phyloP scores from a whole-genome alignment of 2,797 vertebrate genomes.

The Dicrostonyx torquatus region DNA sequence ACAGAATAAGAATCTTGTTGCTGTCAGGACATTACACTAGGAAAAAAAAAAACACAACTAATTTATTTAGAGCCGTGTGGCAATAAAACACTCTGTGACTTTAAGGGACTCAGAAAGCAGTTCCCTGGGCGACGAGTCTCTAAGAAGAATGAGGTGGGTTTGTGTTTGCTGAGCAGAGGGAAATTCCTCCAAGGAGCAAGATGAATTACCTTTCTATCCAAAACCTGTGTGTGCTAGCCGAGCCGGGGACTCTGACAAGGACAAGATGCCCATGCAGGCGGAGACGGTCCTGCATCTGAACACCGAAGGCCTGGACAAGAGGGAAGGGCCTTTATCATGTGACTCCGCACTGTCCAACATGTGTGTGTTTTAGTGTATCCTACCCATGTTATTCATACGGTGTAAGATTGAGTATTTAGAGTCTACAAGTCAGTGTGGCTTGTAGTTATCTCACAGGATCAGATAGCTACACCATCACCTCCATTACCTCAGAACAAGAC shows the following conservation, averaged over 20 bases:
- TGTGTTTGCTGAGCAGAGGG: not conserved
- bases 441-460: not conserved
- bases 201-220: not conserved
- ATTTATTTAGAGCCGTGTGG: not conserved
- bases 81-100: not conserved
- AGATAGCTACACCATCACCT: not conserved
- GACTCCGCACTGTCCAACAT: not conserved
- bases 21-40: not conserved
- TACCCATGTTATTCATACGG: not conserved
- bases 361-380: not conserved
- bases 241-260: too few relatives aligned
- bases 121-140: not conserved
- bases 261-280: not conserved
- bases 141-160: not conserved
- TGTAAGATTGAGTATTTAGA: not conserved
- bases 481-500: not conserved
- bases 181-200: not conserved
- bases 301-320: not conserved
- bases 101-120: not conserved
- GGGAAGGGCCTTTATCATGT: rapidly evolving
- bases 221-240: not conserved
- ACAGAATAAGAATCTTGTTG: not conserved
- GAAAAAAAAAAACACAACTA: not conserved
- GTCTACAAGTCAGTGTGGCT: too few relatives aligned
- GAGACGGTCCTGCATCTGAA: rapidly evolving